Evolutionary conservation across 2,113 vertebrate genomes (phyloP).

Genomic region (Pagrus major): DNA sequence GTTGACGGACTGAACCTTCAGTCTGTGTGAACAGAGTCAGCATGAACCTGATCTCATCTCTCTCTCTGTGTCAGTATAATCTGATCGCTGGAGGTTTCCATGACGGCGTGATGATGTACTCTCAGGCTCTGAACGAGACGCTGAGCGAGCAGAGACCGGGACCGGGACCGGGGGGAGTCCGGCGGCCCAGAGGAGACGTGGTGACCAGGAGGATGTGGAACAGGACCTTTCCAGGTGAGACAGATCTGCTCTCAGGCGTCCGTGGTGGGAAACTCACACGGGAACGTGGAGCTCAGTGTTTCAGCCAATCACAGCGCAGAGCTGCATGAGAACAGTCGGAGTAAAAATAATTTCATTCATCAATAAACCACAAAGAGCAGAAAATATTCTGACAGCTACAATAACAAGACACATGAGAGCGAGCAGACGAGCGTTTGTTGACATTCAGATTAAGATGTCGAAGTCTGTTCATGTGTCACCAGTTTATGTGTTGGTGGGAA

Average conservation of each 20-base stretch:
- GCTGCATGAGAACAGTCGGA: background rate
- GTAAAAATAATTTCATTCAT: constrained; percentile 1
- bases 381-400: background rate
- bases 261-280: background rate
- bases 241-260: background rate
- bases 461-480: too few species aligned
- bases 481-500: too few species aligned
- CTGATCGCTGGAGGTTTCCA: constrained; percentile 94
- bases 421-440: too few species aligned
- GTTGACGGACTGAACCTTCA: too few species aligned
- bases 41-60: background rate
- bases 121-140: constrained; percentile 91
- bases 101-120: constrained; percentile 92
- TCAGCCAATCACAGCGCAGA: constrained; percentile 17
- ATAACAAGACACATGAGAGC: too few species aligned
- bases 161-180: background rate
- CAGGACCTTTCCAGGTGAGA: constrained; percentile 89
- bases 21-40: too few species aligned
- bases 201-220: constrained; percentile 89
- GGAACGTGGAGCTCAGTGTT: background rate
- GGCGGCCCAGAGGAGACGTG: constrained; percentile 53
- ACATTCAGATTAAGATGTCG: too few species aligned
- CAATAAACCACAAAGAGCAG: background rate
- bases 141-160: constrained; percentile 81
- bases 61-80: constrained; percentile 76